Evolutionary conservation across 1,140 invertebrate species (phyloP), one percentile per base, ranked within the genome.

Genomic region (Brachionus manjavacas): DNA sequence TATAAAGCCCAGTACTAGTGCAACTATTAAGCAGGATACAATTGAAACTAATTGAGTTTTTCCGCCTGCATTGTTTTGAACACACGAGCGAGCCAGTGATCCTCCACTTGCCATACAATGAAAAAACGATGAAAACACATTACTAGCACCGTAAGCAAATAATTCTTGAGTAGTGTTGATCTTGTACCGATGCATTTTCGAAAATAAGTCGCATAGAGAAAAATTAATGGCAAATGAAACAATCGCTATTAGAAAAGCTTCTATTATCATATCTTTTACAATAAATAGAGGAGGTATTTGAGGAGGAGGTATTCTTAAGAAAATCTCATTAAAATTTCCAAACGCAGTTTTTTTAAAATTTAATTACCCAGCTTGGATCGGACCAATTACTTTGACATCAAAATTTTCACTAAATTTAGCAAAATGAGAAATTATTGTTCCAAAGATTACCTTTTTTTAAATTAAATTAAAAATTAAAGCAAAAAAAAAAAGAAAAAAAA

Each of bases 41-140:
- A 68, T 83, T 11, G 39, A 31, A 8, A 76, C 72, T 31, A 86
- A 88, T 87, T 91, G 91, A 35, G 90, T 89, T 85, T 87, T 87
- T 6, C 90, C 91, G 6, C 91, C 91, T 14, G 89, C 87, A 7
- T 87, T 88, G 85, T 90, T 89, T 86, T 89, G 91, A 23, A 90
- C 90, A 83, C 88, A 88, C 86, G 88, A 91, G 81, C 89, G 88
- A 46, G 89, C 91, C 85, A 92, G 87, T 11, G 91, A 91, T 12
- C 91, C 91, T 16, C 91, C 89, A 68, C 88, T 89, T 9, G 91
- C 90, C 84, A 91, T 92, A 76, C 91, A 91, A 23, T 88, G 88
- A 87, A 91, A 91, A 84, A 91, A 88, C 3, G 91, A 91, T 39
- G 89, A 87, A 23, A 91, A 78, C 4, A 91, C 83, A 84, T 91